Evolutionary conservation across 2,888 invertebrate genomes (phyloP).

Genomic region (Noctua janthe): DNA sequence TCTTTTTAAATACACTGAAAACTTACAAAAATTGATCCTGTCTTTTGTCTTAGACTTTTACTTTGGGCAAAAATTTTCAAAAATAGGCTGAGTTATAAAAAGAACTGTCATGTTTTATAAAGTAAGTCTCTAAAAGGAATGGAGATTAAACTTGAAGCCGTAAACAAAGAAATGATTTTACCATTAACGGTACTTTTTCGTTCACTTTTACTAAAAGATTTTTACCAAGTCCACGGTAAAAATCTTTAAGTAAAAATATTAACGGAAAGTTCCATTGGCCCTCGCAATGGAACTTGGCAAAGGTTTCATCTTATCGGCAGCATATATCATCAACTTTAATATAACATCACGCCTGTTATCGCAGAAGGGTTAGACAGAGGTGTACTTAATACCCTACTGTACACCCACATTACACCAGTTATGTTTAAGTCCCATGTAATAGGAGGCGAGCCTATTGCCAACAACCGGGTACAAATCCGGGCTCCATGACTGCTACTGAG

Average conservation of each 20-base stretch:
- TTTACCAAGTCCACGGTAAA: neutral
- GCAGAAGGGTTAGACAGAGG: no score
- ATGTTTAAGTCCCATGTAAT: no score
- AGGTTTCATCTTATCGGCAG: no score
- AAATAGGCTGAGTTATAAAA: conserved; percentile 17
- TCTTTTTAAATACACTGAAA: conserved; percentile 2
- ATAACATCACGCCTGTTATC: no score
- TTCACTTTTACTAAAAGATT: no score
- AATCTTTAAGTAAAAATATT: conserved; percentile 6
- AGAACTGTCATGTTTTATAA: conserved; percentile 19
- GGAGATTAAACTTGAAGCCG: conserved; percentile 28
- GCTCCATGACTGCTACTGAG: no score
- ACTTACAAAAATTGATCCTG: neutral
- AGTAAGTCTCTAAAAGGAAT: conserved; percentile 11
- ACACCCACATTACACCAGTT: no score
- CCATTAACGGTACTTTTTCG: neutral
- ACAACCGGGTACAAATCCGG: no score
- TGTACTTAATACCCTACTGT: no score
- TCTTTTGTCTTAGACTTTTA: conserved; percentile 3
- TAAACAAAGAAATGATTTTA: conserved; percentile 26
- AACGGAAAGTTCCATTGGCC: neutral
- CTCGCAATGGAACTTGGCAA: no score
- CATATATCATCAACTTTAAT: no score
- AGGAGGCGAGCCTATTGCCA: no score
- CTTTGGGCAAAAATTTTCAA: neutral